phyloP scores from a whole-genome alignment of 2,113 vertebrate species.

The Cyprinodon variegatus region DNA sequence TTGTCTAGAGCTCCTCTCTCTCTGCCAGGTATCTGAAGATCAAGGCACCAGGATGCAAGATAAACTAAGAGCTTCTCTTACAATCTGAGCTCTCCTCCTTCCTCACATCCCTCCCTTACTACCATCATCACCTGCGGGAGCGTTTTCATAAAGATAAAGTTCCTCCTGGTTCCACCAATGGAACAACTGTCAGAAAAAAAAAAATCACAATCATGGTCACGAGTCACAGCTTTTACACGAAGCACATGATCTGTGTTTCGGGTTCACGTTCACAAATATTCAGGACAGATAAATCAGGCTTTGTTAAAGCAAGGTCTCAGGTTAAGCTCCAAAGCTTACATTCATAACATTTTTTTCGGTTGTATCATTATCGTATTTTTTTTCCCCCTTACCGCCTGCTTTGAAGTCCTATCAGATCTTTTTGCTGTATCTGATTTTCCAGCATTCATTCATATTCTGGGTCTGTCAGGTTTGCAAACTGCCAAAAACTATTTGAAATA shows the following conservation, averaged over 20 bases:
- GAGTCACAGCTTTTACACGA: conserved; percentile 13
- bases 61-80: conserved; percentile 63
- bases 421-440: conserved; percentile 27
- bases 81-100: conserved; percentile 30
- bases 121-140: conserved; percentile 18
- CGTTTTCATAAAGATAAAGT: conserved; percentile 24
- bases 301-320: conserved; percentile 11
- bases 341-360: conserved; percentile 14
- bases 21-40: conserved; percentile 70
- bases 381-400: conserved; percentile 8
- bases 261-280: not conserved
- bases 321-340: conserved; percentile 12
- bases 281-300: conserved; percentile 7
- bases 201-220: not conserved
- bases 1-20: conserved; percentile 72
- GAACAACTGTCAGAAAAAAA: not conserved
- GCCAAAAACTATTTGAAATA: conserved; percentile 53
- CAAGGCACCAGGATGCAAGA: conserved; percentile 65
- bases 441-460: conserved; percentile 58
- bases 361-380: conserved; percentile 16
- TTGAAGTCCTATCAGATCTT: conserved; percentile 53
- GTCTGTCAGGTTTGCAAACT: conserved; percentile 23
- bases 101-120: not conserved
- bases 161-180: not conserved
- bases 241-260: not conserved